These are phyloP conservation scores for Porphyrio hochstetteri DNA, from an alignment of 2,113 vertebrate genomes.

Conservation along the genomic window DNA sequence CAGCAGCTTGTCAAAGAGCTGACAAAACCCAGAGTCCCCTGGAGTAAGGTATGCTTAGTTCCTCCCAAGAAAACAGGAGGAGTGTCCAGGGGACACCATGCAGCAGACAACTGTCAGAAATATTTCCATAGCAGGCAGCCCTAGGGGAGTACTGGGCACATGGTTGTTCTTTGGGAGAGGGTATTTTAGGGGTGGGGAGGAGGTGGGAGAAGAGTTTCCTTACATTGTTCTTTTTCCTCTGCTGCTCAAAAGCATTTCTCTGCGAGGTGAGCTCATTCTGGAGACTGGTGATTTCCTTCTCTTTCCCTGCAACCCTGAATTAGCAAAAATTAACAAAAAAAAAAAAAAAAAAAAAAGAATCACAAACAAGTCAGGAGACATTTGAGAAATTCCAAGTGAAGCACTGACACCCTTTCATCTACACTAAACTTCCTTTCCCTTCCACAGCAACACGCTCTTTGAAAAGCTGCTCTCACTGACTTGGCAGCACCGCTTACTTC, in stretches of 20 bases:
- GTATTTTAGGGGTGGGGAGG: background rate
- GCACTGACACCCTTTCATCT: background rate
- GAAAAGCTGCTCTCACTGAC: background rate
- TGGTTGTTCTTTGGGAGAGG: background rate
- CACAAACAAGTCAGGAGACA: background rate
- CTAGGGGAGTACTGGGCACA: background rate
- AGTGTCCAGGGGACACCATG: background rate
- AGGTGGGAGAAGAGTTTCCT: slow-evolving; percentile 56
- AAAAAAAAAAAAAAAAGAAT: background rate
- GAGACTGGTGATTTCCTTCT: slow-evolving; percentile 80
- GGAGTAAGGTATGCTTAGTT: background rate
- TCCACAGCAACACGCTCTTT: background rate
- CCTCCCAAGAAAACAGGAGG: background rate
- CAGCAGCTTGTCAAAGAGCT: background rate
- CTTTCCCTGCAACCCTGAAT: slow-evolving; percentile 87
- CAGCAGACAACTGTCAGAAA: background rate
- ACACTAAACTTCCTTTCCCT: background rate
- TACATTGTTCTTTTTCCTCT: slow-evolving; percentile 97
- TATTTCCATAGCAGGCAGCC: background rate
- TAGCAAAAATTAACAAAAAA: background rate
- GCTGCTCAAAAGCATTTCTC: slow-evolving; percentile 88
- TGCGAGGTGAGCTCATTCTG: slow-evolving; percentile 82
- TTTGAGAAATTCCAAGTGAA: background rate
- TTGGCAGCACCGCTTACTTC: background rate
- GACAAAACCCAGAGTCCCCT: background rate